Base-by-base conservation (phyloP, 2,888 invertebrate species). In the Liodrosophila aerea region DNA sequence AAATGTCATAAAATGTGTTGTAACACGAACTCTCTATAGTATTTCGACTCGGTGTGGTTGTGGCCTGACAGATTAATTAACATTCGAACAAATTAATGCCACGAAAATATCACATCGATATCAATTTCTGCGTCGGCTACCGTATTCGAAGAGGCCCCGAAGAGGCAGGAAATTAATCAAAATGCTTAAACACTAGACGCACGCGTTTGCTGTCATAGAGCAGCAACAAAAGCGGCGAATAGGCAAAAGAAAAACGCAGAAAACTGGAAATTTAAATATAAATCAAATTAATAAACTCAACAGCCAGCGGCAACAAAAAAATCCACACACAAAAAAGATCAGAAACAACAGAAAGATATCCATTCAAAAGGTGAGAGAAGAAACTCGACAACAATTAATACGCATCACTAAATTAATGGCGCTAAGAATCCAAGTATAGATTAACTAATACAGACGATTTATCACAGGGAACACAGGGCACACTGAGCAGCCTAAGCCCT, bases 31-130 rank as follows among this genome's bases (percentile, higher is more conserved):
- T 29, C 13, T 46, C 37, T 12, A 34, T 29, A 9, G n/a, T n/a
- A 22, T 13, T 11, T 27, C 34, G n/a, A 44, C 34, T 43, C 37
- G 13, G 33, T 27, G 56, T 76, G 69, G 63, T 63, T 49, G 41
- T 62, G 40, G 72, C 64, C 85, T 80, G 85, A 85, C 78, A 85
- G 64, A 74, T 75, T 65, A 82, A 85, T 85, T 85, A 85, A 57
- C 85, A 75, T 77, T 75, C 65, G 47, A 61, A 75, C 63, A 80
- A 85, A 81, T 76, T 70, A 71, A 54, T 76, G 58, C 56, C 64
- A 36, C 70, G 33, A 57, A 56, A 12, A 33, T 33, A 50, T 34
- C 33, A 52, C 37, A 57, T 66, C 58, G 52, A 66, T 58, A 74
- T 69, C 47, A 31, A 13, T 52, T 60, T 34, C n/a, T 12, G 53